A percentile compares a stretch with the other conserved stretches of the same genome.
These are phyloP conservation scores for Sebastes iracundus DNA, from an alignment of 2,797 vertebrate species.

Conservation along the genomic window DNA sequence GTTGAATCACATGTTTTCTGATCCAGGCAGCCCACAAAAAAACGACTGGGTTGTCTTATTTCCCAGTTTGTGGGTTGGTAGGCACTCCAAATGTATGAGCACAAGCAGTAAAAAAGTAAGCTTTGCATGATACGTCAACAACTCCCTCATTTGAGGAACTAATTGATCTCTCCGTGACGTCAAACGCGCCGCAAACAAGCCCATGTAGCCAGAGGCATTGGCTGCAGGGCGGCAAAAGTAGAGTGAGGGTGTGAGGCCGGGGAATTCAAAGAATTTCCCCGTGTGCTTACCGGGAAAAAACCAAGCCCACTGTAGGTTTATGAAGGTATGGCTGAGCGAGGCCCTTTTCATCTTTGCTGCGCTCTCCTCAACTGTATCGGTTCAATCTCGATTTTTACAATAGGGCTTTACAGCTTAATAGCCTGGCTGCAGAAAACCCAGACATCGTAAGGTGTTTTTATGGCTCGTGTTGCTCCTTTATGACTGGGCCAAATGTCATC, in stretches of 20 bases:
- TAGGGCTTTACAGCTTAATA: slow-evolving; percentile 78
- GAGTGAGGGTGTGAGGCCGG: slow-evolving; percentile 59
- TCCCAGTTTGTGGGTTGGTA: background rate
- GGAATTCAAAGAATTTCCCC: slow-evolving; percentile 77
- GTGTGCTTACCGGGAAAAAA: slow-evolving; percentile 59
- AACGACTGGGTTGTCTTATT: no score
- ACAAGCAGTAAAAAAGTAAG: background rate
- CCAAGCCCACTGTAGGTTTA: slow-evolving; percentile 66
- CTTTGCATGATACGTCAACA: background rate
- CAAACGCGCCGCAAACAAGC: slow-evolving; percentile 58
- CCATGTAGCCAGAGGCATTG: slow-evolving; percentile 31
- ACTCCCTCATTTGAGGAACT: slow-evolving; percentile 36
- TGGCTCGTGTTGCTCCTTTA: slow-evolving; percentile 61
- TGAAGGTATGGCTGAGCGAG: slow-evolving; percentile 56
- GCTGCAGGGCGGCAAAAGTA: slow-evolving; percentile 60
- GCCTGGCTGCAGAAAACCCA: slow-evolving; percentile 69
- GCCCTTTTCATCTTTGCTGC: slow-evolving; percentile 68
- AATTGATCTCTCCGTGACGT: slow-evolving; percentile 63
- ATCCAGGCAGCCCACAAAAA: background rate
- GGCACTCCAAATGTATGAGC: background rate
- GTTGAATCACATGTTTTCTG: background rate
- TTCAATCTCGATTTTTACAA: slow-evolving; percentile 73
- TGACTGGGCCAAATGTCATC: slow-evolving; percentile 64
- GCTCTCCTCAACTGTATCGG: slow-evolving; percentile 60
- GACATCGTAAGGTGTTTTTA: slow-evolving; percentile 79